Base-by-base conservation (phyloP, 2,113 vertebrate species). In the Polypterus bichir region DNA sequence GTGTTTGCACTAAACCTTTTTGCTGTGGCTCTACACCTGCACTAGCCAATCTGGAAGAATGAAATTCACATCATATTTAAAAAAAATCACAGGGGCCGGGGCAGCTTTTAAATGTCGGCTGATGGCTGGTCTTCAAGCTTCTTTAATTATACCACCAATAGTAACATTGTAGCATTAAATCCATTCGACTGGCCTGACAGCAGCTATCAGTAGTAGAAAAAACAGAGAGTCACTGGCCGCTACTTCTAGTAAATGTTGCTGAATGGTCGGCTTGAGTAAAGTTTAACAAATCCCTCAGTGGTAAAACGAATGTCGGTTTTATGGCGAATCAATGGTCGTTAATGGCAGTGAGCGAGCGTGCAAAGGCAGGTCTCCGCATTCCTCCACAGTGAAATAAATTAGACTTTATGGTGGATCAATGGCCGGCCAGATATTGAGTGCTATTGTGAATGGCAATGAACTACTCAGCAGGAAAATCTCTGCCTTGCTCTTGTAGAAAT, bases 71-170 rank as follows among this genome's bases (percentile, higher is more conserved):
- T 27, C 27, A 27, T 27, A 27, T 27, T 27, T 27, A 27, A 27
- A 27, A 27, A 27, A 27, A 27, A 1, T 27, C 27, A 27, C 27
- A 27, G 27, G 27, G 27, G 27, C 27, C 27, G 27, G 27, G 27
- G 27, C 27, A 27, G 27, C 27, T 27, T 27, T 27, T 27, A 27
- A 27, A 2, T 27, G 27, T 27, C 27, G 27, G 27, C 58, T 57
- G 63, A 58, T 49, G 62, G 9, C 48, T 44, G 61, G 54, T 65
- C 59, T 60, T 68, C 57, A 52, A 51, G 49, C 60, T 60, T 65
- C 62, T 69, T 73, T 83, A 80, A 86, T 86, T 83, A 84, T 80
- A 79, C 73, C 79, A 77, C 75, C 59, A 71, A 48, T 68, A 73
- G 74, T 64, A 71, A 62, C 63, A 61, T 70, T 70, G 68, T 72